Percentiles rank a stretch among this genome's conserved stretches.
Conservation (phyloP, 2,888 invertebrate species). For the Dasypolia templi region DNA sequence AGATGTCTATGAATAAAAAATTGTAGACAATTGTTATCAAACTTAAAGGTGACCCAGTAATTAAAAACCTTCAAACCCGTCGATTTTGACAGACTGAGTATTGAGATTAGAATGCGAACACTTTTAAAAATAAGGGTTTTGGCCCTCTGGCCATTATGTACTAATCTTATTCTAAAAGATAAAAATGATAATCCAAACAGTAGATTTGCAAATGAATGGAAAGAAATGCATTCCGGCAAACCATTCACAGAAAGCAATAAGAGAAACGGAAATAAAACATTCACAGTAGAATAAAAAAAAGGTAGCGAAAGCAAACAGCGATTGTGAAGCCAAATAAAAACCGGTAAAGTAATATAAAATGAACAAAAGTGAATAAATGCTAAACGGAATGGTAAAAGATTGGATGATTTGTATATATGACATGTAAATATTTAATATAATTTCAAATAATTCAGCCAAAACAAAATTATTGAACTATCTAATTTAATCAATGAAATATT, state of each 20-base stretch:
- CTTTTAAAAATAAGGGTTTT: no score
- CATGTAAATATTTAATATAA: neutral
- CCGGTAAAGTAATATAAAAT: conserved; percentile 55
- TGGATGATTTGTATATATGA: conserved; percentile 52
- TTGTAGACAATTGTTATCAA: neutral
- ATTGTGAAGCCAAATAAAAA: conserved; percentile 62
- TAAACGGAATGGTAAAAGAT: conserved; percentile 69
- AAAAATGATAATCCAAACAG: neutral
- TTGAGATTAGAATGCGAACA: no score
- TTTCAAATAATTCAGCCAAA: neutral
- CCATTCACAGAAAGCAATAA: conserved; percentile 41
- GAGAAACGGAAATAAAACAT: conserved; percentile 55
- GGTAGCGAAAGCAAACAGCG: conserved; percentile 44
- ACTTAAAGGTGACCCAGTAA: neutral
- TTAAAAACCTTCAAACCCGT: neutral
- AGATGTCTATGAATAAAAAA: neutral
- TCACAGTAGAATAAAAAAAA: conserved; percentile 45
- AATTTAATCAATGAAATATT: neutral
- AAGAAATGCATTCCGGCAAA: conserved; percentile 36
- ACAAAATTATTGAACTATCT: neutral
- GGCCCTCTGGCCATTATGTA: no score
- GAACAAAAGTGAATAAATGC: conserved; percentile 65
- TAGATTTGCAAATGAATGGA: conserved; percentile 21
- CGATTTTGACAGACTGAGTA: neutral
- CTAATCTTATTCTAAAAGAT: neutral